phyloP scores from a whole-genome alignment of 2,888 invertebrate genomes.

The Andrena bicolor region DNA sequence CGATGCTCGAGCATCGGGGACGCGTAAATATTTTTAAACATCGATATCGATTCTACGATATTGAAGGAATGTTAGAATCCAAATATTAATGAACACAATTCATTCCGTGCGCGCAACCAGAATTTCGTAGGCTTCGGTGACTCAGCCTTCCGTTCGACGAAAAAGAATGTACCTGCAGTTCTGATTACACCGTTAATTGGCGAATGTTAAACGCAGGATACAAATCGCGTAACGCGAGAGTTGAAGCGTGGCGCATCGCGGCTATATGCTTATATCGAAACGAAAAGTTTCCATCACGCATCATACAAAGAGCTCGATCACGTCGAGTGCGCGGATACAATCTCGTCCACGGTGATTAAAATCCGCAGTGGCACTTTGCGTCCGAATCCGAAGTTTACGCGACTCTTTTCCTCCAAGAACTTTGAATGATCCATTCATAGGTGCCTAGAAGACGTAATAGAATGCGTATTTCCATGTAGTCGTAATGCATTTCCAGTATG shows the following conservation, averaged over 20 bases:
- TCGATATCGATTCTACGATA: neutral
- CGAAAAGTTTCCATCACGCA: slow-evolving; percentile 78
- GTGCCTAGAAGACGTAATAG: too few species aligned
- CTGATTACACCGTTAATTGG: neutral
- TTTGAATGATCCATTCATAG: too few species aligned
- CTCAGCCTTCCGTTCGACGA: neutral
- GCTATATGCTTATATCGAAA: slow-evolving; percentile 58
- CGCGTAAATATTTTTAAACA: neutral
- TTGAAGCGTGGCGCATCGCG: neutral
- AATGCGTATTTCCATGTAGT: too few species aligned
- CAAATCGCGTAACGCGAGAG: slow-evolving; percentile 10
- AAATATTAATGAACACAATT: neutral
- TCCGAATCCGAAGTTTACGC: neutral
- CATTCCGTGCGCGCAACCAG: neutral
- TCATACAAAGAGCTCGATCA: slow-evolving; percentile 53
- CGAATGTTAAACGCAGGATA: neutral
- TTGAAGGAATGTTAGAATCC: neutral
- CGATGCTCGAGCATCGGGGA: neutral
- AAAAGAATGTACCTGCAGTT: neutral
- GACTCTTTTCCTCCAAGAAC: neutral
- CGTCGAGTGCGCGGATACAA: slow-evolving; percentile 40
- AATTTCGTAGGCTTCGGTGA: neutral
- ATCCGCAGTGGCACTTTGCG: slow-evolving; percentile 21
- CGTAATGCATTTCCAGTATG: too few species aligned
- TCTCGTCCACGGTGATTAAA: slow-evolving; percentile 51